phyloP scores from a whole-genome alignment of 2,888 invertebrate genomes.

The Eristalis intricaria region DNA sequence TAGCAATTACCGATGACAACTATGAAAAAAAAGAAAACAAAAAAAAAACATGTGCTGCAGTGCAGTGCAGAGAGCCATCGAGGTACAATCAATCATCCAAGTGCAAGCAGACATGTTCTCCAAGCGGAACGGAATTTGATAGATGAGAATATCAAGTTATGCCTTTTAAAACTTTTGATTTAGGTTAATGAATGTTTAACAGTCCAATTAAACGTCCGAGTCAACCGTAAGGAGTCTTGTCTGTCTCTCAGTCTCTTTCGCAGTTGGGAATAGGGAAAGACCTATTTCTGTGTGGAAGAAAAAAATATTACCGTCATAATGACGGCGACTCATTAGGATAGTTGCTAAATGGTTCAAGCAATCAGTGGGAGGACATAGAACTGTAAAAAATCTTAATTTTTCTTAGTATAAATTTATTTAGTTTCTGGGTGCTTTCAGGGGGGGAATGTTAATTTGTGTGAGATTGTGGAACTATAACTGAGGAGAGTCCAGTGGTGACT shows the following conservation, averaged over 20 bases:
- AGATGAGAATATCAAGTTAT: background rate
- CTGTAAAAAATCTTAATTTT: too few species aligned
- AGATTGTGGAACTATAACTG: too few species aligned
- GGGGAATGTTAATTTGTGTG: too few species aligned
- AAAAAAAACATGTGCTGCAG: background rate
- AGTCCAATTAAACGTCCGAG: background rate
- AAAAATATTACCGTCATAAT: too few species aligned
- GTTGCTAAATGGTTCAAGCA: too few species aligned
- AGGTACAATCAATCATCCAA: background rate
- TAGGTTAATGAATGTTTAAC: background rate
- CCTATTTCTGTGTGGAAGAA: too few species aligned
- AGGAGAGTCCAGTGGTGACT: too few species aligned
- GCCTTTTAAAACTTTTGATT: background rate
- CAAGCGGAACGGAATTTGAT: background rate
- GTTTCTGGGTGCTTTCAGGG: too few species aligned
- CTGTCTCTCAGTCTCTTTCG: too few species aligned
- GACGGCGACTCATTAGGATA: too few species aligned
- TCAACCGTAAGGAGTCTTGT: background rate
- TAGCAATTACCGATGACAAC: background rate
- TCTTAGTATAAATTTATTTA: too few species aligned
- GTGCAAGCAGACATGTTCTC: background rate
- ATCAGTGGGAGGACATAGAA: too few species aligned
- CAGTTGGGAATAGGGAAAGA: background rate
- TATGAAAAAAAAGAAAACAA: background rate
- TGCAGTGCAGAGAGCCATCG: background rate